Percentiles rank a stretch among this genome's conserved stretches.
Conservation (phyloP, 2,113 vertebrate genomes). For the Peromyscus californicus region DNA sequence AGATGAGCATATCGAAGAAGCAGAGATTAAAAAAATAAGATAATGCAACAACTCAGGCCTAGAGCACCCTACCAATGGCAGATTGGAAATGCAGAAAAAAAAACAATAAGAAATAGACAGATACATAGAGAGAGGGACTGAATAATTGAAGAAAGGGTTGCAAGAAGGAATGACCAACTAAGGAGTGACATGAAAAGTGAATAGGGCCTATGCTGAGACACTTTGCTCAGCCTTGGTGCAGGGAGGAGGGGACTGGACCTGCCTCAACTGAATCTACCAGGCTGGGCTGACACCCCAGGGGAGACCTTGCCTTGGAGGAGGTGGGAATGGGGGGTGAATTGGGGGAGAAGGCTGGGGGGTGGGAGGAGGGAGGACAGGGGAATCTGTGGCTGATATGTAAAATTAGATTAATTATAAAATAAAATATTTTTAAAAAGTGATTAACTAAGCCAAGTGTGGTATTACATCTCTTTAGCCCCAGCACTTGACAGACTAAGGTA, state of each 20-base stretch:
- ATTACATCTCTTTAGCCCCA: not conserved
- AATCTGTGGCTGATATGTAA: too few species aligned
- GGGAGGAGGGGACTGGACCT: too few species aligned
- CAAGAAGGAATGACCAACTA: slow-evolving; percentile 23
- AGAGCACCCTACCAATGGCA: not conserved
- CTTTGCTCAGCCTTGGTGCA: too few species aligned
- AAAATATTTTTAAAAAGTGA: too few species aligned
- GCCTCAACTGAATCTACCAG: too few species aligned
- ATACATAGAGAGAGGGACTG: not conserved
- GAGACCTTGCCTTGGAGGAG: too few species aligned
- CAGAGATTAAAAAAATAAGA: not conserved
- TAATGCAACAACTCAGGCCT: not conserved
- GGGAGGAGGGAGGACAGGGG: too few species aligned
- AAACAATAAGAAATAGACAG: not conserved
- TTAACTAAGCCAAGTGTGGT: not conserved
- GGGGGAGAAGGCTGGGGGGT: too few species aligned
- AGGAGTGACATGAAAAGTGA: not conserved
- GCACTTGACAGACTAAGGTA: not conserved
- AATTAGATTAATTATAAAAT: too few species aligned
- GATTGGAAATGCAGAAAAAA: not conserved
- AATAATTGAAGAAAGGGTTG: not conserved
- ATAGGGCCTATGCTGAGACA: too few species aligned
- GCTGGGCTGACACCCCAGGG: too few species aligned
- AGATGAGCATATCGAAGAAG: not conserved
- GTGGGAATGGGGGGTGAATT: too few species aligned